Evolutionary conservation across 1,140 invertebrate genomes (phyloP).

Genomic region (Hyles vespertilio): DNA sequence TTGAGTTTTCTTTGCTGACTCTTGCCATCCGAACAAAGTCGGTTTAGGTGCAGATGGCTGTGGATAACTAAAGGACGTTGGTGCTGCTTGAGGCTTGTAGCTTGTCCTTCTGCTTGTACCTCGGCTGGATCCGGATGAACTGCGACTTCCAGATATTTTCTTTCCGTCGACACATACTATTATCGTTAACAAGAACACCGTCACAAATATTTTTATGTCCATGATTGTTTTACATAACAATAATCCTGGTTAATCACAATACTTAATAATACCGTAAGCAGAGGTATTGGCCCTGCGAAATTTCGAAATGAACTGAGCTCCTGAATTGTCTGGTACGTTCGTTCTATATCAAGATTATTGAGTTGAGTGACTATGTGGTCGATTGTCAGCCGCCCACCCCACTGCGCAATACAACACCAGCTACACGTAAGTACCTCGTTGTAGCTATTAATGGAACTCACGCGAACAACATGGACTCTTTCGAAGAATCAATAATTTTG

Average conservation of each 20-base stretch:
- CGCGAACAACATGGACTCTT: constrained; percentile 9
- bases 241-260: background rate
- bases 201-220: constrained; percentile 3
- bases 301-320: too few relatives aligned
- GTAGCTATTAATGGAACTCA: constrained; percentile 17
- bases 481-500: constrained; percentile 18
- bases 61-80: constrained; percentile 57
- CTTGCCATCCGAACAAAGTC: constrained; percentile 63
- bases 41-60: constrained; percentile 57
- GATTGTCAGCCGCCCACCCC: constrained; percentile 43
- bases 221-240: constrained; percentile 2
- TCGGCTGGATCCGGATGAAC: constrained; percentile 43
- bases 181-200: constrained; percentile 6
- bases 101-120: constrained; percentile 46
- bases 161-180: constrained; percentile 40
- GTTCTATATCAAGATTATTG: constrained; percentile 34
- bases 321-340: constrained; percentile 29
- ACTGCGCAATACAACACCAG: constrained; percentile 17
- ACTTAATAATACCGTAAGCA: too few relatives aligned
- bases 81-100: constrained; percentile 49
- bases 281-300: too few relatives aligned
- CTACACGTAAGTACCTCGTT: constrained; percentile 7
- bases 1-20: constrained; percentile 47
- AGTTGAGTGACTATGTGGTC: constrained; percentile 20
- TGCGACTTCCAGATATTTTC: constrained; percentile 50